phyloP scores from a whole-genome alignment of 2,113 vertebrate genomes.

The Myxocyprinus asiaticus region DNA sequence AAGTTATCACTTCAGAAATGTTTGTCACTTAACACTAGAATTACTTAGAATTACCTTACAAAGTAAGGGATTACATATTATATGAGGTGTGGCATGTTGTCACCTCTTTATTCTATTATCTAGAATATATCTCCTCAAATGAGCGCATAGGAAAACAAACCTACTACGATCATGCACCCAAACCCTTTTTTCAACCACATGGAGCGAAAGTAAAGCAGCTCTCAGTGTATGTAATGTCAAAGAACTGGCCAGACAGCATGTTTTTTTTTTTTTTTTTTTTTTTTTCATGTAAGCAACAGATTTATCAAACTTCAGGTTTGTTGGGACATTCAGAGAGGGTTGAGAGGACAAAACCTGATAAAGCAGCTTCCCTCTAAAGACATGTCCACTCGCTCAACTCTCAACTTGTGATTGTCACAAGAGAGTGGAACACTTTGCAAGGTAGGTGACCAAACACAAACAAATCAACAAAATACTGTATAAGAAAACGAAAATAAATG shows the following conservation, averaged over 20 bases:
- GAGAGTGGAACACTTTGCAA: constrained; percentile 54
- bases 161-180: background rate
- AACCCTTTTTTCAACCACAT: constrained; percentile 9
- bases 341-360: constrained; percentile 20
- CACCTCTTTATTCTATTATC: constrained; percentile 13
- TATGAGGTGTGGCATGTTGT: constrained; percentile 38
- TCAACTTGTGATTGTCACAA: constrained; percentile 67
- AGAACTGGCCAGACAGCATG: constrained; percentile 42
- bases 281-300: constrained; percentile 10
- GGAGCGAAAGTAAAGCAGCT: constrained; percentile 18
- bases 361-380: constrained; percentile 60
- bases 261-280: no score
- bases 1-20: constrained; percentile 67
- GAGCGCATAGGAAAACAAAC: background rate
- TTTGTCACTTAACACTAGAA: constrained; percentile 76
- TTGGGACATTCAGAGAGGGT: background rate
- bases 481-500: constrained; percentile 11
- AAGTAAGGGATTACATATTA: constrained; percentile 53
- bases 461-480: constrained; percentile 41
- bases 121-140: background rate
- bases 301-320: constrained; percentile 9
- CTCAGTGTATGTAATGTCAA: constrained; percentile 1
- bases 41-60: constrained; percentile 70
- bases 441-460: constrained; percentile 42
- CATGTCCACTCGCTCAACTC: constrained; percentile 56